Conservation (phyloP, 1,140 invertebrate genomes). For the Pinna nobilis region DNA sequence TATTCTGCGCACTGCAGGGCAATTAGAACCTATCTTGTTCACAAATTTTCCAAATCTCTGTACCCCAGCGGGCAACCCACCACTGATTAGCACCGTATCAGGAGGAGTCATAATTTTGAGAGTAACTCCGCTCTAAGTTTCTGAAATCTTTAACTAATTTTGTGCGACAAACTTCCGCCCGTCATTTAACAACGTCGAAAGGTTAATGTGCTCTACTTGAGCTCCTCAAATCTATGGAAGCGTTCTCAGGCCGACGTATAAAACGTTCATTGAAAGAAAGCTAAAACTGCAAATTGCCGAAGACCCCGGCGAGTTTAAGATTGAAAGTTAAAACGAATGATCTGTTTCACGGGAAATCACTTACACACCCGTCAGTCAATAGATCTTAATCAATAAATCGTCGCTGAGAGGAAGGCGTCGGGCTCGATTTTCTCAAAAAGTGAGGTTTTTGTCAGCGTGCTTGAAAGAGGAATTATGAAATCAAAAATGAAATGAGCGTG, state of each 20-base stretch:
- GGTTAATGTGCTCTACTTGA: conserved; percentile 18
- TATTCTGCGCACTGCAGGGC: conserved; percentile 32
- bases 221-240: neutral
- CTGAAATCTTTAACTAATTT: conserved; percentile 23
- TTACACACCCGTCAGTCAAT: too few relatives aligned
- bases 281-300: neutral
- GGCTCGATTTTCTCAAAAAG: too few relatives aligned
- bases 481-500: too few relatives aligned
- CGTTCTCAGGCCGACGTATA: conserved; percentile 8
- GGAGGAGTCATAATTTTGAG: neutral
- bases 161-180: conserved; percentile 44
- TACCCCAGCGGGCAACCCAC: conserved; percentile 20
- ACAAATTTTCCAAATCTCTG: conserved; percentile 47
- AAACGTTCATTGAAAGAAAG: conserved; percentile 17
- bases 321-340: too few relatives aligned
- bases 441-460: too few relatives aligned
- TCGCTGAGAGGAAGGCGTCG: too few relatives aligned
- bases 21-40: conserved; percentile 45
- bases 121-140: conserved; percentile 10
- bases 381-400: too few relatives aligned
- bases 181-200: conserved; percentile 7
- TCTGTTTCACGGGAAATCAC: too few relatives aligned
- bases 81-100: conserved; percentile 37
- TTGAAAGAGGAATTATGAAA: too few relatives aligned
- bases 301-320: too few relatives aligned